Percentiles rank a stretch among this genome's conserved stretches.
These are phyloP conservation scores for Lordiphosa stackelbergi DNA, from an alignment of 1,140 invertebrate species.

Conservation along the genomic window DNA sequence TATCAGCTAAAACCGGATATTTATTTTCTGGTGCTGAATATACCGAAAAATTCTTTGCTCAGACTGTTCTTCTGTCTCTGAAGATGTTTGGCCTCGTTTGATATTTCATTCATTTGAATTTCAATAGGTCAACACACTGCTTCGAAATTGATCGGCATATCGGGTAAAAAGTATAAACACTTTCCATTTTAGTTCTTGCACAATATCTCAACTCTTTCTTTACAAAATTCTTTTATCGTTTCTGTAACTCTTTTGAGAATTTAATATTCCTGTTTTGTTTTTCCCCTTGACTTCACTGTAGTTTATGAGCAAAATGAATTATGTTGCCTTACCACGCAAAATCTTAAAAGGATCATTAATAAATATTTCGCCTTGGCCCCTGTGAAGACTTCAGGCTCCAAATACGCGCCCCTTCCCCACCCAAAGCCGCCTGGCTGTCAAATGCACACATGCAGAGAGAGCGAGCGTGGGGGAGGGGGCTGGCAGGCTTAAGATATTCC, in stretches of 20 bases:
- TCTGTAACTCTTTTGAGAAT: slow-evolving; percentile 2
- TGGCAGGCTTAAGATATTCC: slow-evolving; percentile 11
- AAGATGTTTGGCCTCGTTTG: too few species aligned
- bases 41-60: too few species aligned
- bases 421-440: slow-evolving; percentile 4
- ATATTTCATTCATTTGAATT: too few species aligned
- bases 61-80: too few species aligned
- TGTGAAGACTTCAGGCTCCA: slow-evolving; percentile 25
- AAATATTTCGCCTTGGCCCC: slow-evolving; percentile 51
- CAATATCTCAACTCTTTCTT: too few species aligned
- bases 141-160: too few species aligned
- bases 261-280: slow-evolving; percentile 9
- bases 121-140: too few species aligned
- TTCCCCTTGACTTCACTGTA: slow-evolving; percentile 12
- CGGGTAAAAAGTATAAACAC: too few species aligned
- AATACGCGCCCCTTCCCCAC: background rate
- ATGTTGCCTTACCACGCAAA: slow-evolving; percentile 49
- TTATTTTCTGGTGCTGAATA: too few species aligned
- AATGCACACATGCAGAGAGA: slow-evolving; percentile 5
- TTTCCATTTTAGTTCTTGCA: too few species aligned
- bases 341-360: slow-evolving; percentile 67
- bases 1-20: too few species aligned
- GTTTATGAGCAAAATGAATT: slow-evolving; percentile 53
- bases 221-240: background rate
- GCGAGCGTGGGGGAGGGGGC: background rate